phyloP scores from a whole-genome alignment of 2,113 vertebrate species.

The Danio rerio region DNA sequence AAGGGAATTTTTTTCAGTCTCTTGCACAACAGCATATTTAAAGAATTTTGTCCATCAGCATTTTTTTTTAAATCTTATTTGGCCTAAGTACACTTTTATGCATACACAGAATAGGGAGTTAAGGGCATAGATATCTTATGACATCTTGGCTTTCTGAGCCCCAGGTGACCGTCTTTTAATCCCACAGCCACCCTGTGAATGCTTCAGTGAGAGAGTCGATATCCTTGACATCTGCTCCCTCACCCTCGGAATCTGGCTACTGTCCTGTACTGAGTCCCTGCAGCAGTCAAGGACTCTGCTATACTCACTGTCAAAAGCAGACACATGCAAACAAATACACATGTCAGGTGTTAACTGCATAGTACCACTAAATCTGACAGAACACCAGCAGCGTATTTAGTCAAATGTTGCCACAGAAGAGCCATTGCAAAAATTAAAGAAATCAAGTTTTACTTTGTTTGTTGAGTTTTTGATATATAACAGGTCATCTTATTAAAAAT shows the following conservation, averaged over 20 bases:
- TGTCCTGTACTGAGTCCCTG: constrained; percentile 62
- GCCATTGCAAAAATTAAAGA: constrained; percentile 31
- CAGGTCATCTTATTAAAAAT: too few relatives aligned
- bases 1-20: too few relatives aligned
- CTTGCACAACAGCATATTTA: too few relatives aligned
- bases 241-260: constrained; percentile 64
- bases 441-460: too few relatives aligned
- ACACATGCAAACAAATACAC: background rate
- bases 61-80: too few relatives aligned
- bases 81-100: background rate
- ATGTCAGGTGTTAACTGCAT: constrained; percentile 31
- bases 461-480: too few relatives aligned
- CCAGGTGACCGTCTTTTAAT: constrained; percentile 75
- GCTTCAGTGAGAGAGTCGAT: constrained; percentile 70
- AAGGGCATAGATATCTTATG: constrained; percentile 60
- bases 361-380: background rate
- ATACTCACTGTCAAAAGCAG: constrained; percentile 16
- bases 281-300: constrained; percentile 51
- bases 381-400: background rate
- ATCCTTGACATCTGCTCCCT: constrained; percentile 77
- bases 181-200: constrained; percentile 67
- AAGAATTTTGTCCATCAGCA: too few relatives aligned
- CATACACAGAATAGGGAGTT: constrained; percentile 27
- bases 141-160: constrained; percentile 59
- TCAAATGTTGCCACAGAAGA: background rate